Conservation (phyloP, 2,888 invertebrate genomes). For the Notocelia uddmanniana region DNA sequence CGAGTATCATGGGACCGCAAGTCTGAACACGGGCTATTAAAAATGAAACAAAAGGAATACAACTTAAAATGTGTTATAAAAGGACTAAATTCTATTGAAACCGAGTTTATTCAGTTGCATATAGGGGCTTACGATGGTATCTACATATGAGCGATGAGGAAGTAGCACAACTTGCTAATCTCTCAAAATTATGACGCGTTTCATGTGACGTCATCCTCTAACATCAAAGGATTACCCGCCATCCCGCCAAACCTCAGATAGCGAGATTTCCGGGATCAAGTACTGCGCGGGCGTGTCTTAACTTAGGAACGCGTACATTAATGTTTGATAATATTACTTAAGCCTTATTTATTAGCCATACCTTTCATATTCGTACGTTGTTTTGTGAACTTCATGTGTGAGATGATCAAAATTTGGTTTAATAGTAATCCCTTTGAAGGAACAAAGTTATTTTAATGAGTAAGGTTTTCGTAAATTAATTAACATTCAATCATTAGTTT, state of each 20-base stretch:
- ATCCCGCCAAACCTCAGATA: conserved; percentile 30
- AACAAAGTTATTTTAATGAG: too few relatives aligned
- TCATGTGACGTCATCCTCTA: conserved; percentile 15
- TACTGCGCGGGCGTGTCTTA: conserved; percentile 4
- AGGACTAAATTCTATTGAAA: too few relatives aligned
- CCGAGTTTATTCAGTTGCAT: too few relatives aligned
- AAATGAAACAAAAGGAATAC: too few relatives aligned
- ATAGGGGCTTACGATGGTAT: too few relatives aligned
- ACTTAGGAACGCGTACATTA: background rate
- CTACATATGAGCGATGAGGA: background rate
- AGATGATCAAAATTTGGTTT: background rate
- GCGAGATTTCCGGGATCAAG: conserved; percentile 28
- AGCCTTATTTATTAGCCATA: background rate
- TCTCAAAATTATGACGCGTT: conserved; percentile 7
- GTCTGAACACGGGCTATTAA: too few relatives aligned
- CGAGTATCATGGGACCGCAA: too few relatives aligned
- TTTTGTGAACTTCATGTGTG: background rate
- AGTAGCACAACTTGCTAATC: conserved; percentile 13
- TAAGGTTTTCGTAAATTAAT: too few relatives aligned
- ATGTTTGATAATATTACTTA: background rate
- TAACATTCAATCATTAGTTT: too few relatives aligned
- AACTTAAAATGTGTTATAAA: too few relatives aligned
- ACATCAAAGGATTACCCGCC: conserved; percentile 20
- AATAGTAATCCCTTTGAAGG: too few relatives aligned
- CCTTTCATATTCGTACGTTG: background rate